A percentile compares a stretch with the other conserved stretches of the same genome.
These are phyloP conservation scores for Cantharis rustica DNA, from an alignment of 2,888 invertebrate genomes.

Conservation along the genomic window DNA sequence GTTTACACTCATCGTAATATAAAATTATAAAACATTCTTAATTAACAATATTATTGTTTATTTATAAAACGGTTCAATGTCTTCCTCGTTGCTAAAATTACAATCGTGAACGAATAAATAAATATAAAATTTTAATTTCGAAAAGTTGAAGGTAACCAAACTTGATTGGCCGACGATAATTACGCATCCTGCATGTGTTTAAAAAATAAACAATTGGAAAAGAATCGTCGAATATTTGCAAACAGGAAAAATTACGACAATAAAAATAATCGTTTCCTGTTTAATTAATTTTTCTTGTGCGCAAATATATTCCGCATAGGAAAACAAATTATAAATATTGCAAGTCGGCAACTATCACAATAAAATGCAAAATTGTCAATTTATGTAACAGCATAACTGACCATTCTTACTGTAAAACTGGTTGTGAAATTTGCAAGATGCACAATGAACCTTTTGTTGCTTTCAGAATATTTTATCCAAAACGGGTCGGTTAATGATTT, in stretches of 20 bases:
- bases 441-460: not conserved
- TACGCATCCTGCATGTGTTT: not conserved
- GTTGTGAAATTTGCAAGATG: conserved; percentile 7
- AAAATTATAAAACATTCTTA: not conserved
- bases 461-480: not conserved
- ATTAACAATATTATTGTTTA: not conserved
- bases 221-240: not conserved
- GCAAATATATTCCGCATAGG: not conserved
- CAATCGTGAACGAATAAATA: not conserved
- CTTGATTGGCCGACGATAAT: not conserved
- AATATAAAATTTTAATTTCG: not conserved
- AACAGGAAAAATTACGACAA: conserved; percentile 8
- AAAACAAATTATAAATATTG: not conserved
- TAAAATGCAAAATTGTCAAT: not conserved
- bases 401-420: conserved; percentile 12
- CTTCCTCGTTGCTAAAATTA: not conserved
- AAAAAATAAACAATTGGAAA: not conserved
- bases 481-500: not conserved
- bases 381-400: not conserved
- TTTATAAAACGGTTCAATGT: not conserved
- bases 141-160: not conserved
- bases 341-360: not conserved
- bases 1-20: not conserved
- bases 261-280: conserved; percentile 5
- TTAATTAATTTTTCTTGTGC: not conserved